phyloP scores from a whole-genome alignment of 2,113 vertebrate species.

The Columbina picui region DNA sequence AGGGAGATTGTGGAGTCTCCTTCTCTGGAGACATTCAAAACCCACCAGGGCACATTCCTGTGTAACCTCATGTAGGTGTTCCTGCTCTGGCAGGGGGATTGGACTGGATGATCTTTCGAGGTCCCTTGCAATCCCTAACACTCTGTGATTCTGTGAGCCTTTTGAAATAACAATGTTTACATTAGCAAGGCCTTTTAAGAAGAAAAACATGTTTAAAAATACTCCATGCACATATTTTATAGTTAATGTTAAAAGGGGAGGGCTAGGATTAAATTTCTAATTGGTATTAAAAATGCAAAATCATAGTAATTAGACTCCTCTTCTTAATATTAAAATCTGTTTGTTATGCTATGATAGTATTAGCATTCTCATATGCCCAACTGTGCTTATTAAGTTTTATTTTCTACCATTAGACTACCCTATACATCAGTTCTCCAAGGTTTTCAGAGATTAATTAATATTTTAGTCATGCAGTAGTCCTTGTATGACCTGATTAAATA shows the following conservation, averaged over 20 bases:
- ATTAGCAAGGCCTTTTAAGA: not conserved
- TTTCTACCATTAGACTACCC: slow-evolving; percentile 16
- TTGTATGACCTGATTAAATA: slow-evolving; percentile 42
- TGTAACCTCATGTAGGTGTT: too few species aligned
- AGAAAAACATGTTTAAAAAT: not conserved
- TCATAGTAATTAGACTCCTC: slow-evolving; percentile 13
- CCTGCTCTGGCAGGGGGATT: too few species aligned
- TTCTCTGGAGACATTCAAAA: too few species aligned
- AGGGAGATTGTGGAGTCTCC: too few species aligned
- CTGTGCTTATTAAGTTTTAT: slow-evolving; percentile 54
- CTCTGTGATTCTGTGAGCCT: too few species aligned
- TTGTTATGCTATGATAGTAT: slow-evolving; percentile 48
- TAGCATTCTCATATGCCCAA: slow-evolving; percentile 26
- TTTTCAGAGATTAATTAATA: slow-evolving; percentile 31
- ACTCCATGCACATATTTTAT: not conserved
- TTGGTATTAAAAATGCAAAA: slow-evolving; percentile 36
- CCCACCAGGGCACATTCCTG: too few species aligned
- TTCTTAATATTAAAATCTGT: slow-evolving; percentile 50
- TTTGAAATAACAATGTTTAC: not conserved
- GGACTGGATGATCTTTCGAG: too few species aligned
- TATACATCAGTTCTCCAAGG: not conserved
- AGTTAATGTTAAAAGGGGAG: not conserved
- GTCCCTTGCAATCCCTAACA: too few species aligned
- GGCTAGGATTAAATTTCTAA: not conserved
- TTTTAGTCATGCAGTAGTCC: slow-evolving; percentile 27